Conservation (phyloP, 2,888 invertebrate genomes). For the Leucozona laternaria region DNA sequence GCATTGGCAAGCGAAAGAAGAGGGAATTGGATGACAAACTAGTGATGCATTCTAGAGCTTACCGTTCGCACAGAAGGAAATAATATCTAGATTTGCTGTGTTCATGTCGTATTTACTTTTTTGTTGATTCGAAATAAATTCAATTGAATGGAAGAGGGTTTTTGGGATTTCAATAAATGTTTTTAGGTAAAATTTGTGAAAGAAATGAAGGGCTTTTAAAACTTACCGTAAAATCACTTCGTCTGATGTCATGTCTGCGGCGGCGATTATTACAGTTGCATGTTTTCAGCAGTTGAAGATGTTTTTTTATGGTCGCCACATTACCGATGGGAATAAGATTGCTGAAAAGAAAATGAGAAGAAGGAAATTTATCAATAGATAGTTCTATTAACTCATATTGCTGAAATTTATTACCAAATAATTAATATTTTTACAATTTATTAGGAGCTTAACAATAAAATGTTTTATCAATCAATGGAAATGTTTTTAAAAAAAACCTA, state of each 20-base stretch:
- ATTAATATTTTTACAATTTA: too few species aligned
- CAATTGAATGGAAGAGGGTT: conserved; percentile 56
- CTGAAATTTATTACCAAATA: too few species aligned
- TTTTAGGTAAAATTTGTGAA: not conserved
- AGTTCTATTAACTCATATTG: not conserved
- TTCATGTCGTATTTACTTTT: conserved; percentile 6
- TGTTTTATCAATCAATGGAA: too few species aligned
- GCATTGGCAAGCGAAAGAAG: conserved; percentile 82
- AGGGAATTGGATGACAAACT: conserved; percentile 73
- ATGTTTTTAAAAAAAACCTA: too few species aligned
- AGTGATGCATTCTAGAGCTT: conserved; percentile 60
- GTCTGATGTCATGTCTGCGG: conserved; percentile 66
- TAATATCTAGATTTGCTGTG: conserved; percentile 20
- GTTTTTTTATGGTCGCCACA: too few species aligned
- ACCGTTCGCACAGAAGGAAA: conserved; percentile 57
- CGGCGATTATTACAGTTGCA: conserved; percentile 38
- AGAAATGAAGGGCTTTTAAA: not conserved
- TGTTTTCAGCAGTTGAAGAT: conserved; percentile 36
- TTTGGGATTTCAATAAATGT: conserved; percentile 1
- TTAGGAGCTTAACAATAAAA: too few species aligned
- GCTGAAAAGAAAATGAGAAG: not conserved
- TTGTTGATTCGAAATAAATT: conserved; percentile 63
- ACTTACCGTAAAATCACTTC: conserved; percentile 72
- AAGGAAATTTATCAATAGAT: not conserved
- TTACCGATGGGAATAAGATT: not conserved